Base-by-base conservation (phyloP, 2,113 vertebrate species). In the Pogona vitticeps region DNA sequence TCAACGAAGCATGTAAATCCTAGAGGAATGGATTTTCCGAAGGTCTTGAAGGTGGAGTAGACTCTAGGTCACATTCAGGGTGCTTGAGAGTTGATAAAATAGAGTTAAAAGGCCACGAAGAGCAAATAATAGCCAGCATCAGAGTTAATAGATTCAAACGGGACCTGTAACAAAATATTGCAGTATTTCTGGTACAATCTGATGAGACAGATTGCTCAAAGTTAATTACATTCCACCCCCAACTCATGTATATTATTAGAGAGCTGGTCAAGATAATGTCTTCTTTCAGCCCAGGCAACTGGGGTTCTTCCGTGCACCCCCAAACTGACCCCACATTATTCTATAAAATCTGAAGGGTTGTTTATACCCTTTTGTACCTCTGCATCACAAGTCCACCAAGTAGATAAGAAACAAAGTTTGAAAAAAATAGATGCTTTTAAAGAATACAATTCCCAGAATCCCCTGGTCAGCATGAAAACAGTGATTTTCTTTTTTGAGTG, bases 1-100 rank as follows among this genome's bases (percentile, higher is more conserved):
- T 89, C 0, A 0, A 28, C 70, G 59, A 0, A 0, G 0, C 3
- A 26, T 59, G 26, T n/a, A 58, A 82, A 12, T 80, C 71, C 21
- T 65, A 21, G 12, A 76, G 1, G 56, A 80, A 68, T 75, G 42
- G n/a, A 26, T 81, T 80, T 80, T 72, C 33, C 21, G 63, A 67
- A 46, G n/a, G 76, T n/a, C 36, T 65, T 52, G 76, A 75, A 82
- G 42, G 67, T 79, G n/a, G 46, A 52, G 70, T 46, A 80, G 10
- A 40, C 33, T 76, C 28, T 76, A 59, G 78, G 83, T 76, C 46
- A 76, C 42, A 81, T 58, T 42, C 14, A 40, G 52, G 36, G 18
- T 67, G 26, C 3, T 26, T 17, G 40, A 42, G 33, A 84, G 82
- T 46, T 59, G 31, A 40, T 88, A 79, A 73, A 84, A 18, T 65